phyloP scores from a whole-genome alignment of 2,888 invertebrate genomes.

The Calameuta pallipes region DNA sequence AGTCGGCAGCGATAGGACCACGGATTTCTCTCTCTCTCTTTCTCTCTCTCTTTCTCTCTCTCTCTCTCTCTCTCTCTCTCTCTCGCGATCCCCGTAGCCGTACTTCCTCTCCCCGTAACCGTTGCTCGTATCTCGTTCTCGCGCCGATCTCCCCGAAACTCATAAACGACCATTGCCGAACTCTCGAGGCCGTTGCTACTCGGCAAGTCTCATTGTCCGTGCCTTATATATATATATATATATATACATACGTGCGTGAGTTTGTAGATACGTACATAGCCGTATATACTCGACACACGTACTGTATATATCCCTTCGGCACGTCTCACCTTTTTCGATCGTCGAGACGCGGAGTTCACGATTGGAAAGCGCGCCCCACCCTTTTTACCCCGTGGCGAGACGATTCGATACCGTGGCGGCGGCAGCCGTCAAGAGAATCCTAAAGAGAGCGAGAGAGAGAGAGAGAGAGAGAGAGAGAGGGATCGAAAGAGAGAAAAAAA shows the following conservation, averaged over 20 bases:
- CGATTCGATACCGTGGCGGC: conserved; percentile 46
- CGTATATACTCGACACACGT: not conserved
- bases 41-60: conserved; percentile 9
- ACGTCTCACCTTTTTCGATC: conserved; percentile 58
- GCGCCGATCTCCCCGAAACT: conserved; percentile 32
- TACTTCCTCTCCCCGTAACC: conserved; percentile 29
- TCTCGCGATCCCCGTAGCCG: conserved; percentile 32
- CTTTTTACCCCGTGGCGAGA: conserved; percentile 25
- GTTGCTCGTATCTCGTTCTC: conserved; percentile 18
- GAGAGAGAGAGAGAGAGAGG: not conserved
- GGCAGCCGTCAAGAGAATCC: conserved; percentile 4
- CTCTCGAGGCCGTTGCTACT: conserved; percentile 15
- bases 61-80: conserved; percentile 11
- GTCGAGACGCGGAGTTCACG: conserved; percentile 37
- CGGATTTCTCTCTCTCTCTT: conserved; percentile 1
- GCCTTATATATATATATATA: conserved; percentile 18
- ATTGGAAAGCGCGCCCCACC: conserved; percentile 45
- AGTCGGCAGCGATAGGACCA: not conserved
- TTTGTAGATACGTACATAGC: not conserved
- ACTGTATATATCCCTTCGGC: conserved; percentile 45
- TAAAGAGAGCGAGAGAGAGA: not conserved
- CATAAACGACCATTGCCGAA: not conserved
- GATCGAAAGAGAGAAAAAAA: conserved; percentile 35
- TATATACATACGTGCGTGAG: not conserved
- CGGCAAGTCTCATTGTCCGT: conserved; percentile 47